A percentile compares a stretch with the other conserved stretches of the same genome.
Conservation (phyloP, 2,888 invertebrate genomes). For the Caradrina clavipalpis region DNA sequence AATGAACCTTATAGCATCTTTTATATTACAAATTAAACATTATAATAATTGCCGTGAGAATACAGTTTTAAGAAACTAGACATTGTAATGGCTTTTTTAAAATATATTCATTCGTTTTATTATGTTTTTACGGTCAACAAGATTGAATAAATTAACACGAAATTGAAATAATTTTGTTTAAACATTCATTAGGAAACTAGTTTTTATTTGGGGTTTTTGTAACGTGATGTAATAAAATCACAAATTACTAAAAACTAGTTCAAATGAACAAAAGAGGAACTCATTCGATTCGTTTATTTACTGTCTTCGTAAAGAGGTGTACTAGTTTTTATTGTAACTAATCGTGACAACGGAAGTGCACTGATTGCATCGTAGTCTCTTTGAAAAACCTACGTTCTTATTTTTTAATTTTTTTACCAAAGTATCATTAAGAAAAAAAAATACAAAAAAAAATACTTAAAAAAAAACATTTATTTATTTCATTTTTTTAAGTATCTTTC, state of each 20-base stretch:
- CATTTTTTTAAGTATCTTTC: too few relatives aligned
- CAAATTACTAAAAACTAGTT: background rate
- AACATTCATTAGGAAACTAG: constrained; percentile 10
- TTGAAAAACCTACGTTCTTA: too few relatives aligned
- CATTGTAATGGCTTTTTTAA: constrained; percentile 7
- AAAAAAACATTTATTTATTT: too few relatives aligned
- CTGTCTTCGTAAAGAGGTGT: background rate
- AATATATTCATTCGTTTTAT: constrained; percentile 17
- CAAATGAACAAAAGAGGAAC: background rate
- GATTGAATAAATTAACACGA: constrained; percentile 37
- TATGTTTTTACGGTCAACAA: constrained; percentile 33
- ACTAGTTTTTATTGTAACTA: background rate
- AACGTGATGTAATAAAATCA: background rate
- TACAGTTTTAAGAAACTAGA: background rate
- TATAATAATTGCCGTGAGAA: constrained; percentile 33
- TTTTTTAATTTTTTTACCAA: too few relatives aligned
- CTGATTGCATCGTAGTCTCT: background rate
- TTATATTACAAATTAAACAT: constrained; percentile 20
- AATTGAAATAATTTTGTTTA: constrained; percentile 5
- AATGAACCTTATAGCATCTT: constrained; percentile 17
- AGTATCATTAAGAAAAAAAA: too few relatives aligned
- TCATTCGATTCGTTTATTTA: background rate
- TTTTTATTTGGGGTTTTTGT: constrained; percentile 17
- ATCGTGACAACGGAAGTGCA: background rate
- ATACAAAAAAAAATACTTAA: too few relatives aligned